Conservation (phyloP, 23 tunicate species). For the Corella eumyota region DNA sequence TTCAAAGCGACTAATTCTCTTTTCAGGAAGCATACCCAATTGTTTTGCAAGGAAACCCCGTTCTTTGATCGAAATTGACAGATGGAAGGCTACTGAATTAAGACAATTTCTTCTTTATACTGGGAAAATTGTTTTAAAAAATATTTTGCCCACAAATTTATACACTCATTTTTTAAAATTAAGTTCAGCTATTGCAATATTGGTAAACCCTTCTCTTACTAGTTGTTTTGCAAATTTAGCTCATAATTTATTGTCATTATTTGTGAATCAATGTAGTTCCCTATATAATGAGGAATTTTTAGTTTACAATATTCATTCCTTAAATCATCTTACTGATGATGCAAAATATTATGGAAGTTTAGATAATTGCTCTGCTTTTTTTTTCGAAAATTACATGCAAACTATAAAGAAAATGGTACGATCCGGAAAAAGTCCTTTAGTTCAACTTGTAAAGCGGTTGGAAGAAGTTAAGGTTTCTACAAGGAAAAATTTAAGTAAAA, state of each 20-base stretch:
- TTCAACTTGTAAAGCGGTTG: background rate
- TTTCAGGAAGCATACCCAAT: conserved; percentile 8
- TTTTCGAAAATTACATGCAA: background rate
- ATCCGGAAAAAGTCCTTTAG: background rate
- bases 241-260: background rate
- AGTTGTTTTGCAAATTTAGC: background rate
- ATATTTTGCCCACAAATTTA: background rate
- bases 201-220: background rate
- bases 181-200: conserved; percentile 3
- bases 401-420: background rate
- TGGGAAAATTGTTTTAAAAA: conserved; percentile 23
- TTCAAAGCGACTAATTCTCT: background rate
- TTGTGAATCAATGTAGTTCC: background rate
- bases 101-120: conserved; percentile 36
- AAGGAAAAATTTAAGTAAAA: background rate
- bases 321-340: background rate
- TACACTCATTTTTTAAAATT: conserved; percentile 26
- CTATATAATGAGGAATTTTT: background rate
- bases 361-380: background rate
- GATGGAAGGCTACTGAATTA: conserved; percentile 48
- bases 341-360: background rate
- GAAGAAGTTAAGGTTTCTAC: background rate
- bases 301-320: background rate
- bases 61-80: conserved; percentile 16
- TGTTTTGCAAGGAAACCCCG: conserved; percentile 25